phyloP scores from a whole-genome alignment of 2,113 vertebrate species.

The Zosterops lateralis region DNA sequence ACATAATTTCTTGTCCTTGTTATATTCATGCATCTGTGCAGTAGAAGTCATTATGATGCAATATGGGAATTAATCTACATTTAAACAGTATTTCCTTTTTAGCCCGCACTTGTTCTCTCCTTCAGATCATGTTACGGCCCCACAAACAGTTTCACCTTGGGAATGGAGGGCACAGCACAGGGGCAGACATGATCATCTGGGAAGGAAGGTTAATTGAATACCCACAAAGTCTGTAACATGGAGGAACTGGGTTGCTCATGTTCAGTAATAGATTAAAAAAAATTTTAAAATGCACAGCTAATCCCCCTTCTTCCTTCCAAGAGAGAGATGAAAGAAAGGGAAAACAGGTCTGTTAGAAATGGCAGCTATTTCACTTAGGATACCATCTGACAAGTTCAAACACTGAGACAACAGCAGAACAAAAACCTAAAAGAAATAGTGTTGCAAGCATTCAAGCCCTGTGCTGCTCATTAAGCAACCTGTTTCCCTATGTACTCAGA shows the following conservation, averaged over 20 bases:
- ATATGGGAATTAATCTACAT: not conserved
- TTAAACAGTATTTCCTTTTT: not conserved
- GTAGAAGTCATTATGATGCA: fast-evolving
- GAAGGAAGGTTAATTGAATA: not conserved
- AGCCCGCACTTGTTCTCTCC: not conserved
- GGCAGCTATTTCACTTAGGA: not conserved
- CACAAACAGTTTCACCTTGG: not conserved
- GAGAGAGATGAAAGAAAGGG: not conserved
- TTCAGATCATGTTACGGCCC: not conserved
- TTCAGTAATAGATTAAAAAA: not conserved
- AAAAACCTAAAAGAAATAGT: not conserved
- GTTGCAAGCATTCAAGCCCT: not conserved
- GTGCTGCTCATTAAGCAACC: conserved; percentile 19
- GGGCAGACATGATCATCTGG: not conserved
- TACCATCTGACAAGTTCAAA: not conserved
- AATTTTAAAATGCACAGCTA: not conserved
- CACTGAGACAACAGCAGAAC: not conserved
- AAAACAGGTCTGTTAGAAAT: not conserved
- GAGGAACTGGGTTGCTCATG: not conserved
- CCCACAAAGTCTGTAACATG: not conserved
- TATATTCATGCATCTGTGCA: not conserved
- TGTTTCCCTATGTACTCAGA: not conserved
- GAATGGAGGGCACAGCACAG: not conserved
- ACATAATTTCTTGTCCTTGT: not conserved
- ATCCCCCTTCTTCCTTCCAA: not conserved